Conservation (phyloP, 2,113 vertebrate species). For the Oreocharis arfaki region DNA sequence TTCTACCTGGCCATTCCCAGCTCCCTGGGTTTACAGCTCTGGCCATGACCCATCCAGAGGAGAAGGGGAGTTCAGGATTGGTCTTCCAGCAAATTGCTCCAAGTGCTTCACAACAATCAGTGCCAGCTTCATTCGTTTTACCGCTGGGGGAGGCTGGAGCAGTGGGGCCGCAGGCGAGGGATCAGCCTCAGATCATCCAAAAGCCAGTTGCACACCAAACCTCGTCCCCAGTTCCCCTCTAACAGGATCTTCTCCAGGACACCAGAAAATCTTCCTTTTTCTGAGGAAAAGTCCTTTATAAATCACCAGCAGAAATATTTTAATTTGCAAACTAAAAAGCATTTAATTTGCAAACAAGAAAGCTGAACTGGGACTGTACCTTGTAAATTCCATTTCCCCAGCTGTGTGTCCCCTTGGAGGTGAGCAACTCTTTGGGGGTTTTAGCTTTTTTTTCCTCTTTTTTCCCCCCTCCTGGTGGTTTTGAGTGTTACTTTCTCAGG, state of each 20-base stretch:
- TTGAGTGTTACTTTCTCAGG: neutral
- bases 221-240: neutral
- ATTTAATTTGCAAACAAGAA: too few species aligned
- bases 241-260: neutral
- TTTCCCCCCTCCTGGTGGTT: fast-evolving
- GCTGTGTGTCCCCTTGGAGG: neutral
- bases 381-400: neutral
- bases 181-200: neutral
- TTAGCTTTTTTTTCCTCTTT: fast-evolving
- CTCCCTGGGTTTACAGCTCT: neutral
- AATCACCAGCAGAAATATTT: neutral
- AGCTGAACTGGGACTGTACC: neutral
- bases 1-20: neutral
- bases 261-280: neutral
- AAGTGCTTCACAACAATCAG: fast-evolving
- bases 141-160: neutral
- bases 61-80: neutral
- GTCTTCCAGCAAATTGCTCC: neutral
- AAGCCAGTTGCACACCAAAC: neutral
- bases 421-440: neutral
- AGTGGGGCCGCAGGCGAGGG: neutral
- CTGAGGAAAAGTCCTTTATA: neutral
- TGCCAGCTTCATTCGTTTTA: fast-evolving
- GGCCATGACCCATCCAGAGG: fast-evolving
- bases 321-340: too few species aligned